phyloP scores from a whole-genome alignment of 2,888 invertebrate genomes.

The Scaptomyza flava region DNA sequence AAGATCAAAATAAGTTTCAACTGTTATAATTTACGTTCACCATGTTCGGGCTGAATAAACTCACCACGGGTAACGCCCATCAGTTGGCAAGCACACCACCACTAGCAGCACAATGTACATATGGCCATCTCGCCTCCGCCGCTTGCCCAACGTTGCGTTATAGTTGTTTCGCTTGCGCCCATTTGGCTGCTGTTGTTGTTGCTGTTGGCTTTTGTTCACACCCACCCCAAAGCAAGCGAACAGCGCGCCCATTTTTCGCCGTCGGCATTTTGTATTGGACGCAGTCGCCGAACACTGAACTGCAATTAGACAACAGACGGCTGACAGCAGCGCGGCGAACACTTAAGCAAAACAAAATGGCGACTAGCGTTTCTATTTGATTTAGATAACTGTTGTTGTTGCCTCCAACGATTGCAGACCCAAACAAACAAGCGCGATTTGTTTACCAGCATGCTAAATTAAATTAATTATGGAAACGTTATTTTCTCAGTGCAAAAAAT shows the following conservation, averaged over 20 bases:
- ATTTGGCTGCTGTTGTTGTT: conserved; percentile 1
- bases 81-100: conserved; percentile 27
- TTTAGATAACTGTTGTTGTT: conserved; percentile 18
- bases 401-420: conserved; percentile 1
- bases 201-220: conserved; percentile 28
- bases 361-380: conserved; percentile 30
- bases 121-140: conserved; percentile 35
- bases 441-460: background rate
- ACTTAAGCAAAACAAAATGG: conserved; percentile 51
- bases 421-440: background rate
- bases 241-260: conserved; percentile 69
- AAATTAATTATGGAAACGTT: background rate
- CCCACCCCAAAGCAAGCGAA: conserved; percentile 47
- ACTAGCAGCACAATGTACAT: background rate
- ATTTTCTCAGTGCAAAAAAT: too few species aligned
- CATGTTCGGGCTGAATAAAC: conserved; percentile 21
- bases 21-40: conserved; percentile 46
- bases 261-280: conserved; percentile 69
- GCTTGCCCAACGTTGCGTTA: background rate
- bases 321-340: conserved; percentile 20
- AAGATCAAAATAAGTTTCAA: conserved; percentile 8
- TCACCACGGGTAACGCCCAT: conserved; percentile 53
- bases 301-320: conserved; percentile 53
- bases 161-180: conserved; percentile 10
- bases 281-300: conserved; percentile 38